Percentiles rank a stretch among this genome's conserved stretches.
Evolutionary conservation across 1,140 invertebrate genomes (phyloP).

Genomic region (Drosophila baimaii): DNA sequence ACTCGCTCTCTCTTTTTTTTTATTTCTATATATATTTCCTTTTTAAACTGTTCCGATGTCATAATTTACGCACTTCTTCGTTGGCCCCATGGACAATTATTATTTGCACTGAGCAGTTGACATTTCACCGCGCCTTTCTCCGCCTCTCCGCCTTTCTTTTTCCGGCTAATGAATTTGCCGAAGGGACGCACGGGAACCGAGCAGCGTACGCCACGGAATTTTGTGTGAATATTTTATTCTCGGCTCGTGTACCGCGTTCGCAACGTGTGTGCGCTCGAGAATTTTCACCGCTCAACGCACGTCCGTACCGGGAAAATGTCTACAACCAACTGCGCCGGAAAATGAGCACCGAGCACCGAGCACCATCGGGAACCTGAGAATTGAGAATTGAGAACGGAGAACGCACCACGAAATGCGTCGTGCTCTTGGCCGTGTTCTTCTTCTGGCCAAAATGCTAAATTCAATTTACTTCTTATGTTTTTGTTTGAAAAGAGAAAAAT

Average conservation of each 20-base stretch:
- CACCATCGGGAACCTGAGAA: slow-evolving; percentile 1
- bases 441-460: slow-evolving; percentile 21
- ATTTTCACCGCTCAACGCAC: slow-evolving; percentile 55
- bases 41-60: slow-evolving; percentile 59
- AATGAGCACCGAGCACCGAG: slow-evolving; percentile 24
- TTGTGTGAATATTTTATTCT: slow-evolving; percentile 30
- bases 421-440: slow-evolving; percentile 48
- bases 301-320: slow-evolving; percentile 80
- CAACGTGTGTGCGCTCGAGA: slow-evolving; percentile 20
- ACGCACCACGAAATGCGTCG: slow-evolving; percentile 54
- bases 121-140: slow-evolving; percentile 44
- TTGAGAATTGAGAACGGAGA: slow-evolving; percentile 18
- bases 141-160: slow-evolving; percentile 27
- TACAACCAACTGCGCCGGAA: slow-evolving; percentile 76
- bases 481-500: slow-evolving; percentile 9
- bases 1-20: slow-evolving; percentile 44
- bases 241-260: slow-evolving; percentile 19
- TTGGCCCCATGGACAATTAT: slow-evolving; percentile 43
- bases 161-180: slow-evolving; percentile 67
- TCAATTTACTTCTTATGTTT: slow-evolving; percentile 28
- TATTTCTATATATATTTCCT: slow-evolving; percentile 8
- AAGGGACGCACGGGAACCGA: slow-evolving; percentile 50
- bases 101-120: slow-evolving; percentile 57
- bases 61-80: slow-evolving; percentile 81
- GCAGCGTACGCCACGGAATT: slow-evolving; percentile 25